Evolutionary conservation across 2,888 invertebrate species (phyloP), one percentile per base, ranked within the genome.

Genomic region (Hirtodrosophila trivittata): DNA sequence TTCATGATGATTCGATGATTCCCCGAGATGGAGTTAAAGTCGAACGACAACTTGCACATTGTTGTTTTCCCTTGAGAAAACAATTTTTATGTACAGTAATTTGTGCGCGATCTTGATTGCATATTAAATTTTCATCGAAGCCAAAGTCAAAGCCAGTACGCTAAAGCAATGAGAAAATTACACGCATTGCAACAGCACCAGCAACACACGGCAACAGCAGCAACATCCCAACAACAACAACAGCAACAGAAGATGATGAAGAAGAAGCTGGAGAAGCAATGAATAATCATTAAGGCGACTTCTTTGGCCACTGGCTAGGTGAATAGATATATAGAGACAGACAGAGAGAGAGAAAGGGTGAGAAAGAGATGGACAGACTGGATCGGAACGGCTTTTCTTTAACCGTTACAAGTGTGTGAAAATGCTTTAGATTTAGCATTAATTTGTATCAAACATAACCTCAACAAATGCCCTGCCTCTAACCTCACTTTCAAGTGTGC

Each of bases 61-160:
- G 70, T 74, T 77, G 82, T 75, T 86, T 86, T 86, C 86, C 82
- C 86, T 82, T 73, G 82, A 86, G 84, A 84, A 84, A 84, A 84
- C 59, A 64, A 81, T 84, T 69, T 81, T 81, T 74, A 75, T 85
- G 75, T 76, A 81, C 84, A 71, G 76, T 85, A 80, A 82, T 80
- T 82, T 84, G 82, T 77, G 82, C 84, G 83, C 74, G 82, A 86
- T 86, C 86, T 82, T 84, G 86, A 84, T 80, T 83, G 81, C 84
- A 87, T 78, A 85, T 85, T 85, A 85, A 85, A 83, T 80, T 75
- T 77, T 71, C 71, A 72, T 71, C 71, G 70, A 71, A 71, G 72
- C 67, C 70, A 67, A 71, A 71, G 72, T 67, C 72, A 67, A 67
- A 71, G 70, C 72, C 70, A 67, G 39, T 28, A 45, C 10, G 18